phyloP scores from a whole-genome alignment of 2,797 vertebrate genomes.

The Semaprochilodus insignis region DNA sequence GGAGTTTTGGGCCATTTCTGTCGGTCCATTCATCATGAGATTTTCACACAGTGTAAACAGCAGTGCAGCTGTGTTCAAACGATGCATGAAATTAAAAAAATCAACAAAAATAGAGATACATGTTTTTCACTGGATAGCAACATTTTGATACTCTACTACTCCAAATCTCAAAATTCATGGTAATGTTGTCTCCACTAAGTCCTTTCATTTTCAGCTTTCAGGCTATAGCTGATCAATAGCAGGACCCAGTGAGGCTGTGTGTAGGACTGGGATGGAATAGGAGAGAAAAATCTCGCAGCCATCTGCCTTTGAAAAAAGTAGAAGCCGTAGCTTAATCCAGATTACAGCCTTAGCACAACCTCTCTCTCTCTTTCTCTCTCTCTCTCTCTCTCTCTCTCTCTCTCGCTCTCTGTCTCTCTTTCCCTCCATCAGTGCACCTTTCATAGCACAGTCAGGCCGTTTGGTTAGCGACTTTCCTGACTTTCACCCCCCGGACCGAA shows the following conservation, averaged over 20 bases:
- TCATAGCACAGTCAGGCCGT: constrained; percentile 78
- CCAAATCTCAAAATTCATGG: too few relatives aligned
- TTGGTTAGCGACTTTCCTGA: constrained; percentile 72
- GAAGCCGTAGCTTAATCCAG: constrained; percentile 92
- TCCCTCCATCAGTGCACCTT: constrained; percentile 84
- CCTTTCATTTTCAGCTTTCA: too few relatives aligned
- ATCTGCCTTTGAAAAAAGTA: constrained; percentile 89
- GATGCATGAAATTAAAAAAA: too few relatives aligned
- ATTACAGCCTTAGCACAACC: constrained; percentile 85
- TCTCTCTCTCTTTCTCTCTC: constrained; percentile 68
- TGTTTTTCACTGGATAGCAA: too few relatives aligned
- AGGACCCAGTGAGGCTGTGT: neutral
- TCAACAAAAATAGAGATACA: too few relatives aligned
- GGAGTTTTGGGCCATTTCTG: too few relatives aligned
- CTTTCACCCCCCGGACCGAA: constrained; percentile 37
- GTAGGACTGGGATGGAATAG: constrained; percentile 18
- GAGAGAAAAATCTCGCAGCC: constrained; percentile 68
- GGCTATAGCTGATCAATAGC: constrained; percentile 1
- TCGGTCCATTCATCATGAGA: too few relatives aligned
- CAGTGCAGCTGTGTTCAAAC: too few relatives aligned
- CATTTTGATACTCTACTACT: too few relatives aligned
- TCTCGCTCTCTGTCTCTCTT: neutral
- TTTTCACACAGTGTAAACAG: too few relatives aligned
- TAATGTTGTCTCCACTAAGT: too few relatives aligned
- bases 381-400: constrained; percentile 62